Evolutionary conservation across 2,888 invertebrate genomes (phyloP), one percentile per base, ranked within the genome.

Genomic region (Chesias legatella): DNA sequence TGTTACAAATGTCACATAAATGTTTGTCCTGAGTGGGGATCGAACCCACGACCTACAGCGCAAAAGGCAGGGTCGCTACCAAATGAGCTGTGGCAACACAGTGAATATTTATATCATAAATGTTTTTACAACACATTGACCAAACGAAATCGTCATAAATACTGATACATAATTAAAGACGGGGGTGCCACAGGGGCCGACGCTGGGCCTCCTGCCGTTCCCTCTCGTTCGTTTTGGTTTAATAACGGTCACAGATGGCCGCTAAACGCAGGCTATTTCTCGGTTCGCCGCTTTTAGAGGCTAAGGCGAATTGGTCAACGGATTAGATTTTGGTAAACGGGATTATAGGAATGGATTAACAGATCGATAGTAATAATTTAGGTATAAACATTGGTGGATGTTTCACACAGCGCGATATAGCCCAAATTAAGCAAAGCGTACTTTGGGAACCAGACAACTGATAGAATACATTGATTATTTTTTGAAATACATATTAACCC

Each of bases 321-420:
- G n/a, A 22, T 22, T 22, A n/a, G 22, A 22, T 22, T 22, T 22
- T 1, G 22, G n/a, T 22, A 22, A 22, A 6, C 1, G 7, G 7
- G n/a, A 7, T n/a, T n/a, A 7, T 22, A 22, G 7, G 22, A 6
- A 1, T 17, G 13, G 13, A 17, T 17, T 17, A 17, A 17, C 13
- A 17, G 13, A 17, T 17, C 13, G n/a, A n/a, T n/a, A n/a, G n/a
- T n/a, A n/a, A n/a, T n/a, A n/a, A n/a, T n/a, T n/a, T n/a, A n/a
- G n/a, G n/a, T n/a, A n/a, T n/a, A n/a, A n/a, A n/a, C n/a, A n/a
- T n/a, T n/a, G n/a, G n/a, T 33, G 23, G 2, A 7, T 23, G 28
- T 6, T 10, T 8, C 11, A 7, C 25, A 33, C 10, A 33, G 24
- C 33, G 40, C 28, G 23, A 33, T 33, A 33, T 40, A 29, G 29